Evolutionary conservation across 1,140 invertebrate genomes (phyloP).

Genomic region (Ostrea edulis): DNA sequence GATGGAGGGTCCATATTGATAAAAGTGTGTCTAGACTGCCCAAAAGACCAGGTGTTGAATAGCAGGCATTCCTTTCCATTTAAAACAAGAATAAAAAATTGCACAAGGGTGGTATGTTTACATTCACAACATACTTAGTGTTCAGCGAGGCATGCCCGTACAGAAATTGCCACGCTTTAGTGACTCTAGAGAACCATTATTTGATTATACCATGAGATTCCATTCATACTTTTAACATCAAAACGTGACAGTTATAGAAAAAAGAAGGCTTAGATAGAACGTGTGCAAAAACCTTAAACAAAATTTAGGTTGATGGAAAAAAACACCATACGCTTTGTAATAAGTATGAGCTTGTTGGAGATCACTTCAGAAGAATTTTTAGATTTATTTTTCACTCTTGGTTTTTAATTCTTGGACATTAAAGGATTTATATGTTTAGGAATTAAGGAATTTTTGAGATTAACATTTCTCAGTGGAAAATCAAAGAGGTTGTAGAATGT

Average conservation of each 20-base stretch:
- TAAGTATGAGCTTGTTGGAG: background rate
- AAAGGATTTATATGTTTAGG: background rate
- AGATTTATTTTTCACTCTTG: background rate
- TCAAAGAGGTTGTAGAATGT: background rate
- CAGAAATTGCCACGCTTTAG: conserved; percentile 13
- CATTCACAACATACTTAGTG: background rate
- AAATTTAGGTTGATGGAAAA: background rate
- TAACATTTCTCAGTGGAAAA: conserved; percentile 3
- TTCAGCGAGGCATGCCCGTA: conserved; percentile 11
- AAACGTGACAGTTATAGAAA: background rate
- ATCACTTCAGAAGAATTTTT: background rate
- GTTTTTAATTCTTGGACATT: conserved; percentile 22
- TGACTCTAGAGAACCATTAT: background rate
- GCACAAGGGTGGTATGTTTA: conserved; percentile 19
- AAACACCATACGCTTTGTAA: background rate
- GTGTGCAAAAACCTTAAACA: background rate
- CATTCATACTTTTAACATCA: background rate
- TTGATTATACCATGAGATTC: background rate
- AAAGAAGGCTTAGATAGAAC: background rate
- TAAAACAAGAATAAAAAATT: conserved; percentile 14
- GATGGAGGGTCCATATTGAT: conserved; percentile 9
- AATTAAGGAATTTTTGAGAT: conserved; percentile 32
- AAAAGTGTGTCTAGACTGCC: background rate
- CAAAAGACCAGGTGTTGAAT: background rate
- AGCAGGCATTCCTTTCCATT: conserved; percentile 16